These are phyloP conservation scores for Champsocephalus esox DNA, from an alignment of 2,797 vertebrate species.

Conservation along the genomic window DNA sequence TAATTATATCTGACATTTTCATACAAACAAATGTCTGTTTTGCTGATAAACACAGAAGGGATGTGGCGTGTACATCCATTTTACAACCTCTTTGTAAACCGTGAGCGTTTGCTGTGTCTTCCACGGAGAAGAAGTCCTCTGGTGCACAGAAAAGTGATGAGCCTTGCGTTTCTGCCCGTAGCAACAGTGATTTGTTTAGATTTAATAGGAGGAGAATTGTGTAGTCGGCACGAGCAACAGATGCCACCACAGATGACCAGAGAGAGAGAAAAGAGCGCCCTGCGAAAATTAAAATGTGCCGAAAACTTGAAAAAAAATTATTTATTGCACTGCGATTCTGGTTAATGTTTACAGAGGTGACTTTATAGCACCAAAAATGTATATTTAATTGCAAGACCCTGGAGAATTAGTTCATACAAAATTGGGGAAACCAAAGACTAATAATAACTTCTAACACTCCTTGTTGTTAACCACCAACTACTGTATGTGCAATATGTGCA, in stretches of 20 bases:
- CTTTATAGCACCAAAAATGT: background rate
- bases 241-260: slow-evolving; percentile 42
- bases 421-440: background rate
- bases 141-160: slow-evolving; percentile 55
- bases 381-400: background rate
- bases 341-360: background rate
- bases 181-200: slow-evolving; percentile 56
- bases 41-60: slow-evolving; percentile 6
- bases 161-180: slow-evolving; percentile 31
- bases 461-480: too few species aligned
- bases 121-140: slow-evolving; percentile 23
- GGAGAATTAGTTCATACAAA: background rate
- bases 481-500: too few species aligned
- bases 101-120: slow-evolving; percentile 34
- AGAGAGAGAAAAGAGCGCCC: slow-evolving; percentile 21
- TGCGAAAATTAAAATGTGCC: slow-evolving; percentile 21
- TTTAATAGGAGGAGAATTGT: slow-evolving; percentile 54
- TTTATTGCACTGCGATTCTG: background rate
- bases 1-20: slow-evolving; percentile 38
- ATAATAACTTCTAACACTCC: too few species aligned
- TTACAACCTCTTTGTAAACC: slow-evolving; percentile 9
- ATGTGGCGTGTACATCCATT: background rate
- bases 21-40: slow-evolving; percentile 18
- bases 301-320: background rate
- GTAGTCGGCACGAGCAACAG: slow-evolving; percentile 49